Percentiles rank a stretch among this genome's conserved stretches.
Evolutionary conservation across 2,113 vertebrate genomes (phyloP).

Genomic region (Microcebus murinus): DNA sequence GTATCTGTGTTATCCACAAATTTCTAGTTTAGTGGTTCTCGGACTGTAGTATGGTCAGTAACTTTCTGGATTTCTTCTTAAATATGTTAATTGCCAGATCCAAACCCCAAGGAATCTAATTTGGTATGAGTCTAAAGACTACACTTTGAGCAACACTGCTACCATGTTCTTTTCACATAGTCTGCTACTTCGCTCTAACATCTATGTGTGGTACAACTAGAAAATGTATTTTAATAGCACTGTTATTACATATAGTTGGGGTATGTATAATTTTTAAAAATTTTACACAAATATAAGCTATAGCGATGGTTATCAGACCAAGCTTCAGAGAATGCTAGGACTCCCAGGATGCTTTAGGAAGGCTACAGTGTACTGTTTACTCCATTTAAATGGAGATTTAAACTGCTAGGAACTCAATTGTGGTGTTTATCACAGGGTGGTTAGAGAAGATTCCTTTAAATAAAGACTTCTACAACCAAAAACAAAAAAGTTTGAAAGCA

Average conservation of each 20-base stretch:
- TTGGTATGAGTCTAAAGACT: background rate
- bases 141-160: background rate
- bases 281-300: background rate
- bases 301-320: background rate
- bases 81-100: background rate
- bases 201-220: background rate
- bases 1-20: background rate
- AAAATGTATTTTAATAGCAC: background rate
- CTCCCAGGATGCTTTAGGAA: background rate
- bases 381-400: background rate
- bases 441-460: background rate
- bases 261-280: background rate
- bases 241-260: background rate
- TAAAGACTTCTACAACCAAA: background rate
- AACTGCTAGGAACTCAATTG: background rate
- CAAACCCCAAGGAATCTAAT: background rate
- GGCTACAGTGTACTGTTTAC: background rate
- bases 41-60: background rate
- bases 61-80: background rate
- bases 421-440: background rate
- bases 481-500: background rate
- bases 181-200: background rate
- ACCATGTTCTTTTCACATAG: background rate
- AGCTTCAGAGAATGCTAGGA: background rate
- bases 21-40: background rate